A percentile compares a stretch with the other conserved stretches of the same genome.
Evolutionary conservation across 1,140 invertebrate species (phyloP).

Genomic region (Babylonia areolata): DNA sequence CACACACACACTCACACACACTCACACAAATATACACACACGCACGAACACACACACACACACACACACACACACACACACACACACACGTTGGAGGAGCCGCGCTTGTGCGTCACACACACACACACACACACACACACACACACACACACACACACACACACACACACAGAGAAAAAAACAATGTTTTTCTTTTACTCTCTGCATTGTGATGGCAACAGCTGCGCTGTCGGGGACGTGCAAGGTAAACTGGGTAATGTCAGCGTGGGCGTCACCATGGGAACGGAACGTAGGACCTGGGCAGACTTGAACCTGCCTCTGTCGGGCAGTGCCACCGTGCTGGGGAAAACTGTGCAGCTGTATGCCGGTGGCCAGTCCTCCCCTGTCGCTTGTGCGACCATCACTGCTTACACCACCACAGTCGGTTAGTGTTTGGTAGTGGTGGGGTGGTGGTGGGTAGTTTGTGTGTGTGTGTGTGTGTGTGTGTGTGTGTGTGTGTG

Average conservation of each 20-base stretch:
- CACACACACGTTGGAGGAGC: not conserved
- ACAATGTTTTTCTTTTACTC: too few species aligned
- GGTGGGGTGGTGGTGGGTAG: too few species aligned
- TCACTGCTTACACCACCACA: constrained; percentile 66
- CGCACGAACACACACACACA: too few species aligned
- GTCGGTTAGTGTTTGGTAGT: not conserved
- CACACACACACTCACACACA: too few species aligned
- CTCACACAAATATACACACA: too few species aligned
- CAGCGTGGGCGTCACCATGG: constrained; percentile 75
- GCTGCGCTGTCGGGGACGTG: constrained; percentile 85
- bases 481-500: not conserved
- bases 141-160: not conserved
- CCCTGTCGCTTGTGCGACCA: constrained; percentile 85
- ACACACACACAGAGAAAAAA: not conserved
- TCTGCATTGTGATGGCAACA: not conserved
- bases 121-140: too few species aligned
- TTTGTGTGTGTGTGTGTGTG: not conserved
- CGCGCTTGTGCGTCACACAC: not conserved
- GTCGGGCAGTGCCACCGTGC: constrained; percentile 70
- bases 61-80: too few species aligned
- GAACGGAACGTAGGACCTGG: constrained; percentile 74
- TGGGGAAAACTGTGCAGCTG: constrained; percentile 55
- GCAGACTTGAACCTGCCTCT: constrained; percentile 53
- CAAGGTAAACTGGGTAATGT: constrained; percentile 85
- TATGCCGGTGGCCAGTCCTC: constrained; percentile 30